Percentiles rank a stretch among this genome's conserved stretches.
phyloP scores from a whole-genome alignment of 2,888 invertebrate genomes.

The Euplagia quadripunctaria region DNA sequence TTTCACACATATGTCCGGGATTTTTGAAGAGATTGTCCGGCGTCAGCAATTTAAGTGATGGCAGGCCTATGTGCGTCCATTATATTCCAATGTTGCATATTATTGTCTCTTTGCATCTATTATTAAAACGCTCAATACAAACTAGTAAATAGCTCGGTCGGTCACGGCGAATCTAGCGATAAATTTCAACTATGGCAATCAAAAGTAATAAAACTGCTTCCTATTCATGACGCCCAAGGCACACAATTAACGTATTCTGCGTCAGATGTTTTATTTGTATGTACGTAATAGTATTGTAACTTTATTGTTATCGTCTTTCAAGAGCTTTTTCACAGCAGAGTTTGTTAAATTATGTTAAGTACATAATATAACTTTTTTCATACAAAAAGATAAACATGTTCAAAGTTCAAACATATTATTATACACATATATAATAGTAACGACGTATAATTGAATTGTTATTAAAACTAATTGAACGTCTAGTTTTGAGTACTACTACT shows the following conservation, averaged over 20 bases:
- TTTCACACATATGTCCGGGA: too few species aligned
- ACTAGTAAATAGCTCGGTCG: not conserved
- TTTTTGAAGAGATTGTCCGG: too few species aligned
- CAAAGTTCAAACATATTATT: too few species aligned
- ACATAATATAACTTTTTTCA: too few species aligned
- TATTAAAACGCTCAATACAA: not conserved
- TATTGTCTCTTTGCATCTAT: not conserved
- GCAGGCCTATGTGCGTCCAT: too few species aligned
- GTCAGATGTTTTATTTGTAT: not conserved
- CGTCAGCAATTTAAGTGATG: too few species aligned
- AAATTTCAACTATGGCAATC: not conserved
- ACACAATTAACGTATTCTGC: not conserved
- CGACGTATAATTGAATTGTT: too few species aligned
- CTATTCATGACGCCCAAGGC: constrained; percentile 1
- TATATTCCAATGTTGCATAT: not conserved
- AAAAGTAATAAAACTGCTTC: not conserved
- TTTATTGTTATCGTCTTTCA: not conserved
- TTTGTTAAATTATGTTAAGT: not conserved
- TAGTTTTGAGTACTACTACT: too few species aligned
- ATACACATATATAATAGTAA: too few species aligned
- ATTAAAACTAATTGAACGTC: too few species aligned
- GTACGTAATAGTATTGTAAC: too few species aligned
- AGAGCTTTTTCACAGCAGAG: not conserved
- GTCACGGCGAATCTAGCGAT: not conserved
- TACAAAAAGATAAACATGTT: too few species aligned